phyloP scores from a whole-genome alignment of 2,888 invertebrate species.

The Drosophila differens region DNA sequence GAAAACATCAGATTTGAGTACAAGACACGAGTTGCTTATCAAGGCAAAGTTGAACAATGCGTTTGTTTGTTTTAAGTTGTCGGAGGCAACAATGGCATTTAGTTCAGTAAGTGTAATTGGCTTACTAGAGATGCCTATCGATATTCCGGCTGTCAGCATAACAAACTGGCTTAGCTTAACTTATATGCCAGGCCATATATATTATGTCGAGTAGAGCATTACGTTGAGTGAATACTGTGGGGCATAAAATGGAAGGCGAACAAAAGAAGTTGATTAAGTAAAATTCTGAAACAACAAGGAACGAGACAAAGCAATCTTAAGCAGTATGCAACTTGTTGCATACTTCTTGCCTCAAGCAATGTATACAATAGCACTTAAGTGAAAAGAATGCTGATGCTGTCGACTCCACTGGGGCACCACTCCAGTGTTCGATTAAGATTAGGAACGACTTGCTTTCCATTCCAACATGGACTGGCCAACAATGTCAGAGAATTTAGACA shows the following conservation, averaged over 20 bases:
- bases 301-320: conserved; percentile 9
- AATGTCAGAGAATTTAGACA: conserved; percentile 2
- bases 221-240: not conserved
- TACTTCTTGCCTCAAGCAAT: conserved; percentile 35
- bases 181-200: not conserved
- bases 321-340: conserved; percentile 61
- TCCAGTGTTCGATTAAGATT: conserved; percentile 6
- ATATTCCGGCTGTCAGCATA: not conserved
- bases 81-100: not conserved
- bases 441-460: not conserved
- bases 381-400: conserved; percentile 5
- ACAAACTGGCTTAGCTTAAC: not conserved
- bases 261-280: no score
- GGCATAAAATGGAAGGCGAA: not conserved
- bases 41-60: not conserved
- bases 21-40: not conserved
- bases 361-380: conserved; percentile 15
- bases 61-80: not conserved
- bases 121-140: not conserved
- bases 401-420: not conserved
- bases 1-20: not conserved
- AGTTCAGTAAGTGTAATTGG: not conserved
- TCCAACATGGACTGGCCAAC: conserved; percentile 12
- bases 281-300: not conserved
- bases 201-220: not conserved